Base-by-base conservation (phyloP, 1,140 invertebrate genomes). In the Proales similis region DNA sequence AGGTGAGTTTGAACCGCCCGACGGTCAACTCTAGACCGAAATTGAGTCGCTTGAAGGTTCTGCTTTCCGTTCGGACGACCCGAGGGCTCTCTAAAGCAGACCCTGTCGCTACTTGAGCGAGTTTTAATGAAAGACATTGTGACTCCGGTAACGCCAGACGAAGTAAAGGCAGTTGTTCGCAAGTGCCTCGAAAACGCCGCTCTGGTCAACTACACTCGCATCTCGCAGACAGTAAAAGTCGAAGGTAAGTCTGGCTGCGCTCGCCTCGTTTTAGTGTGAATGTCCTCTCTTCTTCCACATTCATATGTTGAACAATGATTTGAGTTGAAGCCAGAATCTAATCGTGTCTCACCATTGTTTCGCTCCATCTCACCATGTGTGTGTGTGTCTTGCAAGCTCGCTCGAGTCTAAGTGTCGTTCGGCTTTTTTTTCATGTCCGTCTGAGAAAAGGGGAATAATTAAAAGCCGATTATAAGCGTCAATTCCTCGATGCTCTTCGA, bases 71-170 rank as follows among this genome's bases (percentile, higher is more conserved):
- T 99, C 78, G 94, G 94, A 46, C 81, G 94, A 68, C 94, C 94
- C 17, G 94, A 99, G 78, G 93, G 93, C 33, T 86, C 91, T 24
- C 76, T 98, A 51, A 98, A 96, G 82, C 86, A 90, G 19, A 96
- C 93, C 5, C 75, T 98, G 49, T 94, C 92, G 3, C 79, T 99
- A 27, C 74, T 99, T 49, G 94, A 98, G 80, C 81, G 92, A 66
- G 93, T 98, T 9, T 74, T 99, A 62, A 97, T 97, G 93, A 98
- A 98, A 74, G 94, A 99, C 73, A 89, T 93, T 62, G 89, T 90
- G 1, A 95, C 91, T 3, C 90, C 91, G n/a, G 91, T 95, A 2
- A 85, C 90, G 65, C 85, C 88, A 1, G 93, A 97, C 75, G 94
- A 98, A 78, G 92, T 98, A 2, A 80, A 93, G 66, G 81, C 81